Evolutionary conservation across 2,113 vertebrate species (phyloP).

Genomic region (Barnardius zonarius): DNA sequence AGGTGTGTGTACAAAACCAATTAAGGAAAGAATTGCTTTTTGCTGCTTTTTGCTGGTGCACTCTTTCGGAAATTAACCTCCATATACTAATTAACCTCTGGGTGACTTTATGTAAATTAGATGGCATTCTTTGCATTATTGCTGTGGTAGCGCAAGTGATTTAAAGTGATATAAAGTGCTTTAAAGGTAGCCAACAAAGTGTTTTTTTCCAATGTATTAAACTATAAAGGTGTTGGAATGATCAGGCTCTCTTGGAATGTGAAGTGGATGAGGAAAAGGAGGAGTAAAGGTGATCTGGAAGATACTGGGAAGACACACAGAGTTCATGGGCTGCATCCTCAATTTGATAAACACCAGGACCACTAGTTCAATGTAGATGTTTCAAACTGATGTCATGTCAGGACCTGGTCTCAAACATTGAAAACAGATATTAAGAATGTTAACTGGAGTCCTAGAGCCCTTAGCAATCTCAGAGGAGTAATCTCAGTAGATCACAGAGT

Average conservation of each 20-base stretch:
- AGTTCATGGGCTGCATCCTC: not conserved
- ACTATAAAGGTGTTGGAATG: not conserved
- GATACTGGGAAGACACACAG: not conserved
- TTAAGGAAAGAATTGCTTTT: constrained; percentile 64
- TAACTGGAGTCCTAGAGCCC: not conserved
- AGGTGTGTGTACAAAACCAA: constrained; percentile 36
- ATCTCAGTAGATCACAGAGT: not conserved
- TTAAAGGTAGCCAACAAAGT: constrained; percentile 21
- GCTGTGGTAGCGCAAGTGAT: not conserved
- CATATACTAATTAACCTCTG: constrained; percentile 64
- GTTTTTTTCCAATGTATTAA: constrained; percentile 6
- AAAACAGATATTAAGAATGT: not conserved
- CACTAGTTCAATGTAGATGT: not conserved
- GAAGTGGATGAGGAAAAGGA: not conserved
- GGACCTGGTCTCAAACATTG: not conserved
- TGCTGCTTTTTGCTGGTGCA: constrained; percentile 33
- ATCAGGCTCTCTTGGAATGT: not conserved
- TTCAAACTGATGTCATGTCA: not conserved
- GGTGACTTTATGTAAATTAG: constrained; percentile 64
- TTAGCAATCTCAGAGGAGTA: not conserved
- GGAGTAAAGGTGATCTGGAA: not conserved
- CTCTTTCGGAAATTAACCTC: constrained; percentile 65
- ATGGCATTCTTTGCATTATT: constrained; percentile 35
- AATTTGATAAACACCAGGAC: not conserved
- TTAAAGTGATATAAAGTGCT: constrained; percentile 17